phyloP scores from a whole-genome alignment of 2,797 vertebrate genomes.

The Thamnophis elegans region DNA sequence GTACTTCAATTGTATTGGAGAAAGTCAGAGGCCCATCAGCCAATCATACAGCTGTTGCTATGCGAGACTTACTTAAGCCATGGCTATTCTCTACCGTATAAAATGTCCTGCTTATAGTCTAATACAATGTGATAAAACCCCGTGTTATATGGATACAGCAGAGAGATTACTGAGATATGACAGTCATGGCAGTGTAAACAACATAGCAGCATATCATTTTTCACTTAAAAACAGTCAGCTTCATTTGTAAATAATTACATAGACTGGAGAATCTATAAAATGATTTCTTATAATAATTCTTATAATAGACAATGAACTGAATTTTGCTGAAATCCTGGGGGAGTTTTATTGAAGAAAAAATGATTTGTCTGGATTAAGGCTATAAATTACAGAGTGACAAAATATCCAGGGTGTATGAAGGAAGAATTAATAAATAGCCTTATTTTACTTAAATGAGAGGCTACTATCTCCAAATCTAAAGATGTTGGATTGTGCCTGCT shows the following conservation, averaged over 20 bases:
- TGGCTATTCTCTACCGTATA: neutral
- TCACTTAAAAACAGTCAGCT: neutral
- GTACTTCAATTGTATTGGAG: neutral
- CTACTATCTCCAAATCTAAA: neutral
- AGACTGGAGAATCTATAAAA: neutral
- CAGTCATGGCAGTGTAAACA: neutral
- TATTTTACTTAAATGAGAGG: neutral
- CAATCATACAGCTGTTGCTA: neutral
- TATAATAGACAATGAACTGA: neutral
- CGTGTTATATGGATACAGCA: neutral
- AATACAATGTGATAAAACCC: neutral
- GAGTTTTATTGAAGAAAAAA: neutral
- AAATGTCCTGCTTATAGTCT: neutral
- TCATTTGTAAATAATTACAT: neutral
- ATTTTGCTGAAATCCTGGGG: neutral
- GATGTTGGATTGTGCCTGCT: neutral
- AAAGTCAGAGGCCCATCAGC: neutral
- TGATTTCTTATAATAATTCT: neutral
- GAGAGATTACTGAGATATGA: neutral
- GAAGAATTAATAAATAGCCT: neutral
- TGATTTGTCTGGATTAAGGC: neutral
- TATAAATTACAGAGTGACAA: neutral
- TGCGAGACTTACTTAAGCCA: neutral
- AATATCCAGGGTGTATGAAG: neutral
- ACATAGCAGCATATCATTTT: neutral